phyloP scores from a whole-genome alignment of 2,113 vertebrate species.

The Tiliqua scincoides region DNA sequence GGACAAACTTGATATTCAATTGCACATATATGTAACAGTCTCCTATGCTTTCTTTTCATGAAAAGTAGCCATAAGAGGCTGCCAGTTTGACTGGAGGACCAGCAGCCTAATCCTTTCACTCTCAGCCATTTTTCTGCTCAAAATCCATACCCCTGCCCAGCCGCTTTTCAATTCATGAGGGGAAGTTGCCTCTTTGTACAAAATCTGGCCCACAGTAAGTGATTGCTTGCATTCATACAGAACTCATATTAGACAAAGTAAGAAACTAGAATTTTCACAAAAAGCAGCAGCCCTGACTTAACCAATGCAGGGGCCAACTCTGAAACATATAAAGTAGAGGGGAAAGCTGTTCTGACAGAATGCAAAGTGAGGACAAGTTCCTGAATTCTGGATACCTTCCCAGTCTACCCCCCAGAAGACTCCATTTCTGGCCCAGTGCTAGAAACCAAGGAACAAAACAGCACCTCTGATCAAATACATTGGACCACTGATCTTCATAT shows the following conservation, averaged over 20 bases:
- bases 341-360: not conserved
- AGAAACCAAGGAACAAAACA: constrained; percentile 10
- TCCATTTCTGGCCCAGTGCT: rapidly evolving
- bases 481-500: not conserved
- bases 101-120: not conserved
- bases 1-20: not conserved
- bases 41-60: not conserved
- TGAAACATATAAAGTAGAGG: not conserved
- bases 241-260: too few species aligned
- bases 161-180: too few species aligned
- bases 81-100: not conserved
- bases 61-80: not conserved
- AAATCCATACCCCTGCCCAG: not conserved
- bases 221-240: too few species aligned
- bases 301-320: not conserved
- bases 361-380: not conserved
- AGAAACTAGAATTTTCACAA: too few species aligned
- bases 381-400: not conserved
- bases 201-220: too few species aligned
- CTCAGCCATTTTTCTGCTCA: not conserved
- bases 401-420: not conserved
- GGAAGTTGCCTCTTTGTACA: too few species aligned
- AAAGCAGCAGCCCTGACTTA: too few species aligned
- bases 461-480: not conserved
- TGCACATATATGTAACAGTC: not conserved